Evolutionary conservation across 2,888 invertebrate genomes (phyloP), one percentile per base, ranked within the genome.

Genomic region (Drosophila monieri): DNA sequence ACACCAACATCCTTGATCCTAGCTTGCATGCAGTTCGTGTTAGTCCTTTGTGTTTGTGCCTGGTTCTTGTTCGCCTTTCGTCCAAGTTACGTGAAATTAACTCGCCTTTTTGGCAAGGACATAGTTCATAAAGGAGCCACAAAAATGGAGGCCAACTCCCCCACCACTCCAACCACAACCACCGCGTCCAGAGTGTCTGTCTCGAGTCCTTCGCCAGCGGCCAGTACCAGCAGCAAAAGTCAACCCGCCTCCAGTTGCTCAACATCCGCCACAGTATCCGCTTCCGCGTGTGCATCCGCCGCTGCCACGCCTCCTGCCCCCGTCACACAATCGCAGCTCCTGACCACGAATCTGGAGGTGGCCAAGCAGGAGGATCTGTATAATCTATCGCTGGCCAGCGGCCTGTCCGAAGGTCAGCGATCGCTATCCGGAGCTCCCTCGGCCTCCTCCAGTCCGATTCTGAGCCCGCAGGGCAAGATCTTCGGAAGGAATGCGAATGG

Each of bases 401-500:
- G 80, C 5, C 60, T 89, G 12, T 90, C 90, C 10, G 91, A 91
- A 35, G 89, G 90, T 18, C 91, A 91, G 71, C 85, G 91, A 25
- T 91, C 91, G 0, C 74, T 90, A 1, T 90, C 91, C 2, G 91
- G 89, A 4, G 90, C 90, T 9, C 90, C 90, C 46, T 91, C 92
- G 54, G 90, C 91, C 6, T 91, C 92, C 30, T 90, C 92, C n/a
- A 92, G 92, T 74, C 92, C 92, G 9, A 90, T 91, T 18, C 61
- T 91, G 18, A 91, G 91, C 84, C 91, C 92, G 48, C 90, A 90
- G 39, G 91, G 91, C 51, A 92, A 92, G 76, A 89, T 91, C 41
- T 90, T 91, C 66, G 92, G 92, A 46, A 85, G 91, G 60, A 92
- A 92, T 79, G 86, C 89, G 18, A 92, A 92, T 77, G 92, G 92